Evolutionary conservation across 2,113 vertebrate species (phyloP).

Genomic region (Balaeniceps rex): DNA sequence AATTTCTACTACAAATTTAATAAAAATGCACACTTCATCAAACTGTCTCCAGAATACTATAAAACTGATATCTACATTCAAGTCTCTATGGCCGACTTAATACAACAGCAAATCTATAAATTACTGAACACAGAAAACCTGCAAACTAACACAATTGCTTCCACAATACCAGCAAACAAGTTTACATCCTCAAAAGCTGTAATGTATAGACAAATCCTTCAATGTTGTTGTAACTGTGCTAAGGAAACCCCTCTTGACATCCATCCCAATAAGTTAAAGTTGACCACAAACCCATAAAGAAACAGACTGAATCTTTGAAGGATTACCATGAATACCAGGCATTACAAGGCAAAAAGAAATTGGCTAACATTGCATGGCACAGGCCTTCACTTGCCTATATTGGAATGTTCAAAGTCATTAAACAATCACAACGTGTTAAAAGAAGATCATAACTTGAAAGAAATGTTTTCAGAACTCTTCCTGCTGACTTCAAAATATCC

Average conservation of each 20-base stretch:
- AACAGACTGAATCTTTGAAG: not conserved
- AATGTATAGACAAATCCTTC: not conserved
- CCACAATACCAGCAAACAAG: not conserved
- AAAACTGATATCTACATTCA: not conserved
- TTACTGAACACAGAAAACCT: not conserved
- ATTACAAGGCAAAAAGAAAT: not conserved
- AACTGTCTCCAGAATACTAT: not conserved
- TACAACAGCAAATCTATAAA: not conserved
- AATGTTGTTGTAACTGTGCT: not conserved
- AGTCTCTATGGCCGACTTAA: not conserved
- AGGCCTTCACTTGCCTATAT: not conserved
- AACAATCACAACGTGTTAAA: not conserved
- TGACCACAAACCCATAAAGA: not conserved
- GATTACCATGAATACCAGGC: not conserved
- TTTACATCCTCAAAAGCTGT: not conserved
- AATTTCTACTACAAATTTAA: not conserved
- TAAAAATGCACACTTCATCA: not conserved
- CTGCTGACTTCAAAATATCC: not conserved
- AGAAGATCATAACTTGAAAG: not conserved
- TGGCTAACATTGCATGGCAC: not conserved
- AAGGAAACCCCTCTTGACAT: not conserved
- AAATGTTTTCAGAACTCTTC: not conserved
- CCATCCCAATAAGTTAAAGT: not conserved
- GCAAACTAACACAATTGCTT: not conserved
- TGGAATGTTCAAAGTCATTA: not conserved